These are phyloP conservation scores for Bos javanicus DNA, from an alignment of 2,113 vertebrate genomes.

Conservation along the genomic window DNA sequence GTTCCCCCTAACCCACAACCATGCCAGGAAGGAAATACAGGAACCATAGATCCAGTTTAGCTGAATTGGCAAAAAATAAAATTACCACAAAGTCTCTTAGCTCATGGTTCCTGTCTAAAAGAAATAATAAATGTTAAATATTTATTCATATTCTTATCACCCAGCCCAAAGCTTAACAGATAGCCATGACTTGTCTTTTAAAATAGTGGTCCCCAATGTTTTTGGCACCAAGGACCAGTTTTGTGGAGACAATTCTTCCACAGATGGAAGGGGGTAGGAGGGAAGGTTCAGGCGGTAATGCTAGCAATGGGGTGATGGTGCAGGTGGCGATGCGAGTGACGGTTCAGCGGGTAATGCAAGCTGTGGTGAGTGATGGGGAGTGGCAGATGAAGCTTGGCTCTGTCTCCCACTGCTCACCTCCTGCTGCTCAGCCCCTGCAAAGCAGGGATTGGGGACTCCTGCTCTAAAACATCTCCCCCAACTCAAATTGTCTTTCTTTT, in stretches of 20 bases:
- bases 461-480: slow-evolving; percentile 10
- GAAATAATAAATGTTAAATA: neutral
- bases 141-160: neutral
- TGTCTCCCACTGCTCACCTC: neutral
- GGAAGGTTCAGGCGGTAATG: neutral
- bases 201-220: neutral
- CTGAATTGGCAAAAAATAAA: neutral
- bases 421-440: neutral
- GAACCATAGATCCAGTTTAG: neutral
- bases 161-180: neutral
- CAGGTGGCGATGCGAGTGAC: neutral
- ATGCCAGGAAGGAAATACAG: neutral
- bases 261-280: neutral
- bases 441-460: neutral
- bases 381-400: neutral
- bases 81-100: neutral
- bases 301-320: neutral
- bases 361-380: neutral
- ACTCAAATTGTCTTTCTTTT: slow-evolving; percentile 23
- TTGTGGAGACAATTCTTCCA: neutral
- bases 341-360: neutral
- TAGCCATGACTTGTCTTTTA: neutral
- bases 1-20: neutral
- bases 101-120: neutral
- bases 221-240: neutral